Percentiles rank a stretch among this genome's conserved stretches.
Evolutionary conservation across 1,140 invertebrate genomes (phyloP).

Genomic region (Macrosteles quadrilineatus): DNA sequence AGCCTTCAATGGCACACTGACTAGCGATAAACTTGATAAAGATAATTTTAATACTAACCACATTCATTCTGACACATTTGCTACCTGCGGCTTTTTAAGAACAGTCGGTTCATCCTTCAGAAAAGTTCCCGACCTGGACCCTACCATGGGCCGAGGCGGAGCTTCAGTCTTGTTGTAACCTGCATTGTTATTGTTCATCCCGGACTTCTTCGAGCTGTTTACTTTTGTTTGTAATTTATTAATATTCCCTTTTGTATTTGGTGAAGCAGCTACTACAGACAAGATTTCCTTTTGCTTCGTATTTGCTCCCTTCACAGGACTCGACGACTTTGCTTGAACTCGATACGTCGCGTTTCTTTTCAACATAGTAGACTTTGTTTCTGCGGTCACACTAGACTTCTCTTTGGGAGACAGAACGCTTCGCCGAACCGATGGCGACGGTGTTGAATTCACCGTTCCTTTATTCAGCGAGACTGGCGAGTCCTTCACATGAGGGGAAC

Average conservation of each 20-base stretch:
- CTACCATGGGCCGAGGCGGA: constrained; percentile 47
- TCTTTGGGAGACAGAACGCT: constrained; percentile 21
- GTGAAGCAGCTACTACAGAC: constrained; percentile 48
- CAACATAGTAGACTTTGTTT: constrained; percentile 7
- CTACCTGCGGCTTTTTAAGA: constrained; percentile 54
- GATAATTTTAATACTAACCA: neutral
- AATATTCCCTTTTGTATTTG: constrained; percentile 52
- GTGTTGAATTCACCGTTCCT: constrained; percentile 7
- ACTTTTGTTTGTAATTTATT: constrained; percentile 33
- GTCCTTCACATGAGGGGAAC: neutral
- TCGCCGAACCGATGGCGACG: neutral
- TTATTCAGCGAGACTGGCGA: neutral
- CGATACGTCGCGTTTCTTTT: constrained; percentile 37
- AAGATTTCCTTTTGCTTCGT: constrained; percentile 50
- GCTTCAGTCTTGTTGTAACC: constrained; percentile 30
- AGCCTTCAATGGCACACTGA: constrained; percentile 35
- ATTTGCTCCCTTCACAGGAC: constrained; percentile 50
- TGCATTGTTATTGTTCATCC: constrained; percentile 1
- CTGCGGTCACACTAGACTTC: neutral
- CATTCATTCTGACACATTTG: constrained; percentile 39
- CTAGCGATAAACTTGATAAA: constrained; percentile 27
- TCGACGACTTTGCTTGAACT: constrained; percentile 36
- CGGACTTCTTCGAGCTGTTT: neutral
- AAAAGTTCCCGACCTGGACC: constrained; percentile 67
- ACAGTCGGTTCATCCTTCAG: constrained; percentile 68